Evolutionary conservation across 1,140 invertebrate genomes (phyloP).

Genomic region (Caenorhabditis remanei): DNA sequence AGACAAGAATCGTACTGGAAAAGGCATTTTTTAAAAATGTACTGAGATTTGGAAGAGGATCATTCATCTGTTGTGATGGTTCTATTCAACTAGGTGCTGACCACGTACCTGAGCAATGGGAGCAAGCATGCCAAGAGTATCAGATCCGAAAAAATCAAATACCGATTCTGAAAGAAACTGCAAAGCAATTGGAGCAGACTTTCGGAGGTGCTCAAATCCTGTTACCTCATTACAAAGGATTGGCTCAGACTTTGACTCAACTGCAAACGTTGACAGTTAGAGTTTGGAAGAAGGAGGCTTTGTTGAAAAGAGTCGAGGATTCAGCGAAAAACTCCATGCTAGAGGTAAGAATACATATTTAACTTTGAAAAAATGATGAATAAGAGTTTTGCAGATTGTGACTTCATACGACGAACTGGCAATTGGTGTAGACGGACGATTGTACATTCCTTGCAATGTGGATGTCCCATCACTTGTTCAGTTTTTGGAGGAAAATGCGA

Average conservation of each 20-base stretch:
- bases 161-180: constrained; percentile 53
- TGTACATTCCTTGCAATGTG: constrained; percentile 65
- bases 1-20: constrained; percentile 22
- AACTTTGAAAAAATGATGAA: neutral
- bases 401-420: constrained; percentile 66
- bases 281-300: constrained; percentile 46
- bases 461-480: constrained; percentile 59
- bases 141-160: constrained; percentile 53
- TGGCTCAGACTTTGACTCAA: constrained; percentile 61
- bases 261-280: constrained; percentile 50
- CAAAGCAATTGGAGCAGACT: constrained; percentile 40
- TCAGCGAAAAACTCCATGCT: constrained; percentile 58
- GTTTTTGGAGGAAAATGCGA: constrained; percentile 53
- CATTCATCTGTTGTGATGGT: constrained; percentile 66
- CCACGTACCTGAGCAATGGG: constrained; percentile 65
- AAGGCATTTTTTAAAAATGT: constrained; percentile 60
- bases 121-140: constrained; percentile 50
- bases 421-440: constrained; percentile 58
- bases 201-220: constrained; percentile 51
- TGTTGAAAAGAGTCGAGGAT: constrained; percentile 19
- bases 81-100: constrained; percentile 66
- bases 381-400: constrained; percentile 46
- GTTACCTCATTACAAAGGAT: constrained; percentile 53
- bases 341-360: constrained; percentile 11
- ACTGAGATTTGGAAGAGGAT: constrained; percentile 64